Evolutionary conservation across 2,113 vertebrate genomes (phyloP).

Genomic region (Origma solitaria): DNA sequence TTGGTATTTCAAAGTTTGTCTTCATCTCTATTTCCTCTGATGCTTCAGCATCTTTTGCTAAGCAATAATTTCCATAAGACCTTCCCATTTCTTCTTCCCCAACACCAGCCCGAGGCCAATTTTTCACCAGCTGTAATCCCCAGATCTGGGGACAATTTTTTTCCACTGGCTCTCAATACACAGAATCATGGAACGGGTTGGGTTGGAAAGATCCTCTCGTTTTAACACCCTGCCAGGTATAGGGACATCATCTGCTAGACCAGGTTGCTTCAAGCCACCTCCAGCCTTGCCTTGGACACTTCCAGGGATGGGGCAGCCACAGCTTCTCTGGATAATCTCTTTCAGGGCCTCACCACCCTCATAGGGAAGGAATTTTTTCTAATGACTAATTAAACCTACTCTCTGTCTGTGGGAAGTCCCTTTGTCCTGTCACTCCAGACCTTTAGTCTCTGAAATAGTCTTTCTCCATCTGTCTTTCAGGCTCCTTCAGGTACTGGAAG

Average conservation of each 20-base stretch:
- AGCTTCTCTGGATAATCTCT: background rate
- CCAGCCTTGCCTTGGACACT: background rate
- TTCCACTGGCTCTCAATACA: background rate
- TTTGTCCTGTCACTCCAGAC: background rate
- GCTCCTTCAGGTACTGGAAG: background rate
- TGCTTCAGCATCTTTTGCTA: too few relatives aligned
- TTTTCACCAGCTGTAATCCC: too few relatives aligned
- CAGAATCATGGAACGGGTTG: background rate
- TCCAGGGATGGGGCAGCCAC: background rate
- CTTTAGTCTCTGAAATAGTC: background rate
- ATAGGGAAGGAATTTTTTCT: background rate
- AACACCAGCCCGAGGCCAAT: too few relatives aligned
- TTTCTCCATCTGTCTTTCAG: background rate
- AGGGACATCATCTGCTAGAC: background rate
- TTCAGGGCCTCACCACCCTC: background rate
- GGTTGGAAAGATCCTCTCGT: background rate
- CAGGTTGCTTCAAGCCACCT: background rate
- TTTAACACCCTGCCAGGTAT: background rate
- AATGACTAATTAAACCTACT: background rate
- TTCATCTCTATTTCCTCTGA: too few relatives aligned
- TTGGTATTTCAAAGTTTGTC: too few relatives aligned
- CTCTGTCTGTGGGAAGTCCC: background rate
- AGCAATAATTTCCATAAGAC: too few relatives aligned
- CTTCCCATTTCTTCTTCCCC: too few relatives aligned
- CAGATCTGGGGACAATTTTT: background rate